A percentile compares a stretch with the other conserved stretches of the same genome.
These are phyloP conservation scores for Rhynchophorus ferrugineus DNA, from an alignment of 1,140 invertebrate species.

Conservation along the genomic window DNA sequence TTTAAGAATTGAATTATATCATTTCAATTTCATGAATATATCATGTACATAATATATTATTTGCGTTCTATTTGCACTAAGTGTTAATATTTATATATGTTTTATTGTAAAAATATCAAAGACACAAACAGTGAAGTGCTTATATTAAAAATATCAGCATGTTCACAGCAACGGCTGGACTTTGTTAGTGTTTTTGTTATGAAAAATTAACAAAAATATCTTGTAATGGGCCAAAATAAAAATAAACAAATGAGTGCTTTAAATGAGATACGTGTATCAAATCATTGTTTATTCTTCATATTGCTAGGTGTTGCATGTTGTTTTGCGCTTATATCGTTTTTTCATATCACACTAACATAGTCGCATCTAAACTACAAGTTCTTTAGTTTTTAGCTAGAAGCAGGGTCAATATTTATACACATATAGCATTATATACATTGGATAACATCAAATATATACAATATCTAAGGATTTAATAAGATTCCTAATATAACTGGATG, in stretches of 20 bases:
- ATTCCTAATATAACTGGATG: not conserved
- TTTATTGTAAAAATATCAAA: not conserved
- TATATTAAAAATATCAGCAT: constrained; percentile 37
- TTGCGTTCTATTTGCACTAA: constrained; percentile 27
- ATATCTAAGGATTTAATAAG: not conserved
- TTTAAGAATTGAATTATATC: constrained; percentile 5
- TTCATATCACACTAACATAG: constrained; percentile 23
- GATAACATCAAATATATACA: not conserved
- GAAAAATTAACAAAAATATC: constrained; percentile 32
- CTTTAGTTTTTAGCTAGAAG: constrained; percentile 1
- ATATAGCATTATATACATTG: not conserved
- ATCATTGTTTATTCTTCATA: not conserved
- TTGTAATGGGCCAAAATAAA: constrained; percentile 11
- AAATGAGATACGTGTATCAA: not conserved
- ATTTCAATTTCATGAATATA: constrained; percentile 6
- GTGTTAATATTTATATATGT: constrained; percentile 25
- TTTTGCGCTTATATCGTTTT: constrained; percentile 10
- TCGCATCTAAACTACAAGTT: constrained; percentile 11
- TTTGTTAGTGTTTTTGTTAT: constrained; percentile 36
- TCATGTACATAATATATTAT: constrained; percentile 25
- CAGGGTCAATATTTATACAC: constrained; percentile 12
- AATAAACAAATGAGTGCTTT: not conserved
- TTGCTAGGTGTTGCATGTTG: not conserved
- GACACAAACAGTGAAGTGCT: constrained; percentile 30
- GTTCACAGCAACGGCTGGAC: constrained; percentile 27